Evolutionary conservation across 2,113 vertebrate genomes (phyloP).

Genomic region (Columbina picui): DNA sequence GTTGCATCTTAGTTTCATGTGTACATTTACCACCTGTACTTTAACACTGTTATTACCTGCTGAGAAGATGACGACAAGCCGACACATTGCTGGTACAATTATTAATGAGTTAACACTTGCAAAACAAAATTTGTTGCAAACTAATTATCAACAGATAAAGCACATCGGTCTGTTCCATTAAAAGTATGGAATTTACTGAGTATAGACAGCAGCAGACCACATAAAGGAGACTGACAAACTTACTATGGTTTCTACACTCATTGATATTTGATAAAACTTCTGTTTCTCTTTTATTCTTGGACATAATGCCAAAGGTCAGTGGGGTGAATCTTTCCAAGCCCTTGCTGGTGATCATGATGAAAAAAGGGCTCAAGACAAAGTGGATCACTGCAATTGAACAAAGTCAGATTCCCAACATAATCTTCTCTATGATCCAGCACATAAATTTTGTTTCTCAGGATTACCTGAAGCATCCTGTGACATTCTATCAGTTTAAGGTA

Average conservation of each 20-base stretch:
- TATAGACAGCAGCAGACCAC: neutral
- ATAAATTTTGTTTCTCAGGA: neutral
- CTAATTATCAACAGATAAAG: neutral
- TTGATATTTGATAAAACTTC: neutral
- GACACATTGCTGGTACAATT: neutral
- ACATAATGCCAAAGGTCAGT: neutral
- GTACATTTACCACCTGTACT: neutral
- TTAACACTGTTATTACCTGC: neutral
- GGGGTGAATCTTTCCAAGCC: neutral
- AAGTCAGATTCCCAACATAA: neutral
- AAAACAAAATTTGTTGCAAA: neutral
- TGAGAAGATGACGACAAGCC: neutral
- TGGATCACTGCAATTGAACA: neutral
- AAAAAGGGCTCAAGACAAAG: neutral
- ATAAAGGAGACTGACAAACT: neutral
- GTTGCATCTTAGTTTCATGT: neutral
- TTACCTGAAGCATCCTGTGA: neutral
- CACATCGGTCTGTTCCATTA: neutral
- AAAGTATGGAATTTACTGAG: neutral
- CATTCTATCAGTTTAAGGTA: neutral
- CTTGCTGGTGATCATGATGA: neutral
- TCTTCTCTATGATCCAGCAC: neutral
- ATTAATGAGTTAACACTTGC: neutral
- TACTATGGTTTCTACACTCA: neutral
- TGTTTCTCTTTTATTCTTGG: neutral